Evolutionary conservation across 2,888 invertebrate genomes (phyloP).

Genomic region (Temnothorax rugatulus): DNA sequence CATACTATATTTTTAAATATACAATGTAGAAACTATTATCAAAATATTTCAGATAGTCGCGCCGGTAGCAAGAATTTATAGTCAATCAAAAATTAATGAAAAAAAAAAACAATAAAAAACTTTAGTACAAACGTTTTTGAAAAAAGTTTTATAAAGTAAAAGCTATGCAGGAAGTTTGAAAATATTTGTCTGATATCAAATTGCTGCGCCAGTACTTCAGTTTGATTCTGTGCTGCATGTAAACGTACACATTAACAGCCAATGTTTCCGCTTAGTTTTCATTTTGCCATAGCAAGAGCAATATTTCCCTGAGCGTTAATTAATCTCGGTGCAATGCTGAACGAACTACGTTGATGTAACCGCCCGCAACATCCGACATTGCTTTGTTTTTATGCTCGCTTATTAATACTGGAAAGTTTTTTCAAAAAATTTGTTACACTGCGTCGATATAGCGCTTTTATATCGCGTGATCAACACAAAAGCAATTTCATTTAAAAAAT

Average conservation of each 20-base stretch:
- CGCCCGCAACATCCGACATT: neutral
- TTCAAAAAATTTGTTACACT: neutral
- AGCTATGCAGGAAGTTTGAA: neutral
- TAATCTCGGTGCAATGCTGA: neutral
- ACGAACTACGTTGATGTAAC: constrained; percentile 5
- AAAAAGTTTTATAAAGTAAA: constrained; percentile 15
- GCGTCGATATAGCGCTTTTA: neutral
- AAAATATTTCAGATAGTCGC: neutral
- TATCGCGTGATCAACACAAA: neutral
- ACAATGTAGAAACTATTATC: neutral
- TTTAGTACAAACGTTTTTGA: neutral
- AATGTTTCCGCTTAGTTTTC: constrained; percentile 22
- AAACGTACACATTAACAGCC: constrained; percentile 27
- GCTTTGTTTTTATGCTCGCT: neutral
- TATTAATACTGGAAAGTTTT: constrained; percentile 27
- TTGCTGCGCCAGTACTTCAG: neutral
- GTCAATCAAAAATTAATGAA: neutral
- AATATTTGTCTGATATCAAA: constrained; percentile 17
- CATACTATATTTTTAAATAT: neutral
- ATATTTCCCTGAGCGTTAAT: constrained; percentile 45
- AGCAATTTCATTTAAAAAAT: neutral
- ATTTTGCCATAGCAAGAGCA: constrained; percentile 7
- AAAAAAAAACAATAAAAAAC: neutral
- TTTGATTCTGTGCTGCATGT: neutral
- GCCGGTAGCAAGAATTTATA: neutral